These are phyloP conservation scores for Epistrophella euchroma DNA, from an alignment of 2,888 invertebrate species.

Conservation along the genomic window DNA sequence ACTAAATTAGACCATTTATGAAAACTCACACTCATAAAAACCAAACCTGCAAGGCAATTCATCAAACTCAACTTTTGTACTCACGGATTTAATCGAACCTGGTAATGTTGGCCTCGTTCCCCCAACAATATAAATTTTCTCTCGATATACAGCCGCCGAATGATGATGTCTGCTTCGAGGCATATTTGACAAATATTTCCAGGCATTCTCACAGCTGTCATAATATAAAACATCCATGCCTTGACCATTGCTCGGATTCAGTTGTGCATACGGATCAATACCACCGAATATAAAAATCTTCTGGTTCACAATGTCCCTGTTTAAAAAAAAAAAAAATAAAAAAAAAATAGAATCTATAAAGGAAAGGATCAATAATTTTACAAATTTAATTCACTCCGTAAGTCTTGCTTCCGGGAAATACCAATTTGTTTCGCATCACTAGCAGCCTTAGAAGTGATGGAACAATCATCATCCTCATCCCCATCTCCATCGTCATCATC, in stretches of 20 bases:
- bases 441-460: conserved; percentile 7
- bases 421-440: conserved; percentile 22
- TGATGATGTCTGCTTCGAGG: conserved; percentile 90
- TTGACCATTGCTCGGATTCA: conserved; percentile 65
- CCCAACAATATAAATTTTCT: conserved; percentile 89
- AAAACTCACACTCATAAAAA: neutral
- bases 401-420: conserved; percentile 19
- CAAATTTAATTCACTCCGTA: conserved; percentile 42
- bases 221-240: conserved; percentile 87
- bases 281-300: conserved; percentile 88
- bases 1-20: neutral
- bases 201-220: conserved; percentile 86
- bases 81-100: conserved; percentile 49
- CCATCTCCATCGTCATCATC: neutral
- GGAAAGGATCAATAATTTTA: conserved; percentile 30
- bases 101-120: conserved; percentile 78
- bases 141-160: conserved; percentile 87
- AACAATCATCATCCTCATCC: conserved; percentile 16
- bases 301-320: conserved; percentile 35
- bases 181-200: conserved; percentile 88
- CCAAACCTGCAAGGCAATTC: conserved; percentile 9
- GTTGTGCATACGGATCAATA: conserved; percentile 86
- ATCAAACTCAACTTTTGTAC: conserved; percentile 9
- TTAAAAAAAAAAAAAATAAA: neutral
- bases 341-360: neutral